Evolutionary conservation across 2,113 vertebrate genomes (phyloP).

Genomic region (Anseranas semipalmata): DNA sequence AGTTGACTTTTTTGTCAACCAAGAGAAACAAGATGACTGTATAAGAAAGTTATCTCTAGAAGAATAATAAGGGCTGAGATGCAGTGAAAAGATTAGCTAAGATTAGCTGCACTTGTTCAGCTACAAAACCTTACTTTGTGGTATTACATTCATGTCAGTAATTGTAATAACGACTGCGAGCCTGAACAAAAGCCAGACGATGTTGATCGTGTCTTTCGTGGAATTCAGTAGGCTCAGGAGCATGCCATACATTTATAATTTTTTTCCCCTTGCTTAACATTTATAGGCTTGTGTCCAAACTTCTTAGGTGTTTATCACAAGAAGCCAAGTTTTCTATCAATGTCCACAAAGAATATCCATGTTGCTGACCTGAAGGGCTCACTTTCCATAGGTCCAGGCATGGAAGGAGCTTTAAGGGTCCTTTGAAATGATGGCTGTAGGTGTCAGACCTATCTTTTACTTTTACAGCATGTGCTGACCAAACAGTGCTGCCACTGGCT

Average conservation of each 20-base stretch:
- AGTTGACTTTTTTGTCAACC: background rate
- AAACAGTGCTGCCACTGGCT: background rate
- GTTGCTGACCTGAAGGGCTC: background rate
- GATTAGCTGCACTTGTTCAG: background rate
- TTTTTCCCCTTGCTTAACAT: background rate
- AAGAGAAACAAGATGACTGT: background rate
- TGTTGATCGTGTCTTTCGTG: background rate
- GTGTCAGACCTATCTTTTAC: background rate
- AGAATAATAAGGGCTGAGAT: background rate
- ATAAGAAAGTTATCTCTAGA: background rate
- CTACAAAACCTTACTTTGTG: background rate
- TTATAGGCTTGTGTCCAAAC: background rate
- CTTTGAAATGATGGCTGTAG: background rate
- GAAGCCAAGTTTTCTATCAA: background rate
- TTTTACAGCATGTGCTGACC: background rate
- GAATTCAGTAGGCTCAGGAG: background rate
- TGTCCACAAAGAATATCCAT: background rate
- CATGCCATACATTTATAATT: rapidly evolving
- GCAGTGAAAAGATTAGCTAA: background rate
- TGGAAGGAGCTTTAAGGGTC: background rate
- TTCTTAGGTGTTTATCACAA: background rate
- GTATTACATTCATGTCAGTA: background rate
- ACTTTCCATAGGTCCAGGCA: background rate
- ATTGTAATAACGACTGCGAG: background rate
- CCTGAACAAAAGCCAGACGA: slow-evolving; percentile 4